These are phyloP conservation scores for Allophyes oxyacanthae DNA, from an alignment of 2,888 invertebrate species.

Conservation along the genomic window DNA sequence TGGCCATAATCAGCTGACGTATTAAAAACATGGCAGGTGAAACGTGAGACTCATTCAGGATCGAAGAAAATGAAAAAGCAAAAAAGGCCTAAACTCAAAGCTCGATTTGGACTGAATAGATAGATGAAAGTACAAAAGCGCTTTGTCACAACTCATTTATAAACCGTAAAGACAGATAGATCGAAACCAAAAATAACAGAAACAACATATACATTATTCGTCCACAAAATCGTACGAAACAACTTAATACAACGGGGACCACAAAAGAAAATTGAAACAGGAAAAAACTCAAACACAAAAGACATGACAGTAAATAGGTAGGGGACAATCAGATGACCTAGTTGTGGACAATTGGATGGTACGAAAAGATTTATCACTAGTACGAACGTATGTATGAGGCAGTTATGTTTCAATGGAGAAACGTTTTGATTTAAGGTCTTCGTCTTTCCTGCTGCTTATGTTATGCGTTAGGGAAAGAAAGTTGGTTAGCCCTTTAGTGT, in stretches of 20 bases:
- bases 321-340: slow-evolving; percentile 84
- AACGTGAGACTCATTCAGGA: not conserved
- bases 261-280: slow-evolving; percentile 84
- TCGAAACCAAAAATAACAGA: slow-evolving; percentile 46
- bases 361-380: slow-evolving; percentile 80
- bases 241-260: slow-evolving; percentile 76
- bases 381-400: slow-evolving; percentile 63
- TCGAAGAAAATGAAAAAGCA: slow-evolving; percentile 18
- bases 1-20: too few species aligned
- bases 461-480: slow-evolving; percentile 11
- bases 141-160: slow-evolving; percentile 50
- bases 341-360: slow-evolving; percentile 83
- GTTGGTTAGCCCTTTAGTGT: slow-evolving; percentile 13
- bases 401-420: slow-evolving; percentile 51
- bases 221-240: slow-evolving; percentile 71
- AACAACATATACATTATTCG: slow-evolving; percentile 59
- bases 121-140: slow-evolving; percentile 42
- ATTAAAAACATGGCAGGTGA: too few species aligned
- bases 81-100: slow-evolving; percentile 19
- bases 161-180: slow-evolving; percentile 39
- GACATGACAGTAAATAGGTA: slow-evolving; percentile 78
- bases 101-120: slow-evolving; percentile 35
- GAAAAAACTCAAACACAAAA: slow-evolving; percentile 76
- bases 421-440: slow-evolving; percentile 56
- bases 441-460: slow-evolving; percentile 34